phyloP scores from a whole-genome alignment of 2,797 vertebrate species.

The Tadarida brasiliensis region DNA sequence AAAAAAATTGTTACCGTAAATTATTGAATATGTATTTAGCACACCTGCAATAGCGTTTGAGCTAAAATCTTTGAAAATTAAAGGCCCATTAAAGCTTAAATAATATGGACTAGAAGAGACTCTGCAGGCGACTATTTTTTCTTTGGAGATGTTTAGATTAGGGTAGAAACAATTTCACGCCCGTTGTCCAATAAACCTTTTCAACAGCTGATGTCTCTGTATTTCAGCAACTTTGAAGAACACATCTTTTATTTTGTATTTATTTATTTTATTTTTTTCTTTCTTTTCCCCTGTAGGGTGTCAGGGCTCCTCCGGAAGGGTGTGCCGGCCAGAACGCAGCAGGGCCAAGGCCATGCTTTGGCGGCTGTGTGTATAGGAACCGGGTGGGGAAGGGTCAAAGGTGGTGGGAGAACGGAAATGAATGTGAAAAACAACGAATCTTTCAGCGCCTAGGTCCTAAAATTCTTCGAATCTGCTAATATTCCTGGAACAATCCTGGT shows the following conservation, averaged over 20 bases:
- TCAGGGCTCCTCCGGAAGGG: not conserved
- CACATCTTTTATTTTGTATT: too few species aligned
- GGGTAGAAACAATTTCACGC: conserved; percentile 54
- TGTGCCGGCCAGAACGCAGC: conserved; percentile 8
- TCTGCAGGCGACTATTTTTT: conserved; percentile 9
- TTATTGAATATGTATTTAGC: not conserved
- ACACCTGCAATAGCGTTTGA: not conserved
- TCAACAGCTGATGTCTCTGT: conserved; percentile 49
- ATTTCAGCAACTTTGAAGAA: conserved; percentile 44
- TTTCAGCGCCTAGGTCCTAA: not conserved
- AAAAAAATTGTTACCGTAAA: not conserved
- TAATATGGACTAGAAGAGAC: conserved; percentile 34
- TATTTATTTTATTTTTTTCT: too few species aligned
- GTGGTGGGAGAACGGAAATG: conserved; percentile 18
- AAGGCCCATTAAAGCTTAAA: conserved; percentile 55
- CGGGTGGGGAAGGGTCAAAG: conserved; percentile 12
- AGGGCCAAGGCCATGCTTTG: not conserved
- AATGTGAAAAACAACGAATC: not conserved
- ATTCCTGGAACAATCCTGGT: not conserved
- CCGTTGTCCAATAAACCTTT: conserved; percentile 65
- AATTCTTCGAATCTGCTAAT: not conserved
- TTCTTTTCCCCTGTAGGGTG: not conserved
- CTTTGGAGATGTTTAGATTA: conserved; percentile 67
- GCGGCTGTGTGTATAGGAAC: not conserved
- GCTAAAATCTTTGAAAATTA: conserved; percentile 46